These are phyloP conservation scores for Pteronotus mesoamericanus DNA, from an alignment of 2,797 vertebrate species.

Conservation along the genomic window DNA sequence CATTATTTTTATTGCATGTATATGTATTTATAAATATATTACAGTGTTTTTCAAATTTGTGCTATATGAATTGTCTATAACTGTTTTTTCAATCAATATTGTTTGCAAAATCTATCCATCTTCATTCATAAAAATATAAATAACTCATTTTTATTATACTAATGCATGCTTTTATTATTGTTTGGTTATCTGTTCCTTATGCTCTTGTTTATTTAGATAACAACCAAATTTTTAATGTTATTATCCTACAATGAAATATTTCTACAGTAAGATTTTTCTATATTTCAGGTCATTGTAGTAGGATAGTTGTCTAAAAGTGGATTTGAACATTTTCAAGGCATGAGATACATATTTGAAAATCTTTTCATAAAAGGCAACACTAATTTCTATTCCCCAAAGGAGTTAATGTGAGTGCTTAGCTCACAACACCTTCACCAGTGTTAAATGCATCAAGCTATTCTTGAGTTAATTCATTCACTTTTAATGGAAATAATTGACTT, in stretches of 20 bases:
- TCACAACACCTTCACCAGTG: background rate
- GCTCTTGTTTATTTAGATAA: background rate
- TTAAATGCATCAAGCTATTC: background rate
- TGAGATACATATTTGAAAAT: background rate
- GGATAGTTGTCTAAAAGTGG: background rate
- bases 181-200: background rate
- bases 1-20: background rate
- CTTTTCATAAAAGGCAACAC: background rate
- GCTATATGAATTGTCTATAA: background rate
- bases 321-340: background rate
- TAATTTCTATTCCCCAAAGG: background rate
- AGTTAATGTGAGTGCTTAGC: background rate
- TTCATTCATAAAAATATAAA: slow-evolving; percentile 21
- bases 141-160: background rate
- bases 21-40: background rate
- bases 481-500: background rate
- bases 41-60: background rate
- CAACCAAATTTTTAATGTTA: background rate
- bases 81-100: background rate
- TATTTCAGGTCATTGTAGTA: background rate
- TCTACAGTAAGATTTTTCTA: background rate
- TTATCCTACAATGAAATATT: background rate
- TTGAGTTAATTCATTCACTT: slow-evolving; percentile 8
- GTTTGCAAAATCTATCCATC: background rate
- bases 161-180: background rate